These are phyloP conservation scores for Geodia barretti DNA, from an alignment of 37 sponge, comb jelly and placozoan species.

Conservation along the genomic window DNA sequence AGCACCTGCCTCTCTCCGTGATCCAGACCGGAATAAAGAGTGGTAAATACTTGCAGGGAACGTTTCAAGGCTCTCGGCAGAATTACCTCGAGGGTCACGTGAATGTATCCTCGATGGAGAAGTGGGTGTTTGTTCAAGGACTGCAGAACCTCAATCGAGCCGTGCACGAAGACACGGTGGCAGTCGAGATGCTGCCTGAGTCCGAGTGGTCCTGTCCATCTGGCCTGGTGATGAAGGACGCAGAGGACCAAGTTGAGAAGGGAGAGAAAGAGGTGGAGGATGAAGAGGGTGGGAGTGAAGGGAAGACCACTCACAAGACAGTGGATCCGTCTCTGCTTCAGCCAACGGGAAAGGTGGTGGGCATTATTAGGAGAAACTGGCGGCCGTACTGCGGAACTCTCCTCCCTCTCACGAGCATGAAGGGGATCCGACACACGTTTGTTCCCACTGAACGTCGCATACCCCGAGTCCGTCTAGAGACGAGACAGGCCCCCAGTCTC, in stretches of 20 bases:
- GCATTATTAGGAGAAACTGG: conserved; percentile 91
- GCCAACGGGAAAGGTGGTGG: conserved; percentile 86
- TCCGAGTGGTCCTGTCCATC: conserved; percentile 81
- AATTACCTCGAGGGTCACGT: conserved; percentile 88
- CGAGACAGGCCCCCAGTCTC: conserved; percentile 73
- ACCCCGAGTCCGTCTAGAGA: conserved; percentile 80
- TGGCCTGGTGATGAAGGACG: conserved; percentile 64
- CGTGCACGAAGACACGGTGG: conserved; percentile 91
- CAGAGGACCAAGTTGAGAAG: conserved; percentile 8
- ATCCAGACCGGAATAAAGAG: conserved; percentile 81
- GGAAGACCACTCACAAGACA: too few relatives aligned
- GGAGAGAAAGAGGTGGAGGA: conserved; percentile 18
- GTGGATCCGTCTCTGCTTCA: conserved; percentile 21
- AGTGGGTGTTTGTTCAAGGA: conserved; percentile 75
- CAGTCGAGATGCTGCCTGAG: conserved; percentile 85
- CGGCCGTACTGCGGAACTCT: conserved; percentile 94
- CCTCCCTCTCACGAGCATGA: conserved; percentile 52
- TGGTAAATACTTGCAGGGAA: conserved; percentile 75
- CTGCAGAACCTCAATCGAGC: conserved; percentile 85
- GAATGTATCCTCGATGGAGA: conserved; percentile 44
- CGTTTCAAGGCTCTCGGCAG: conserved; percentile 83
- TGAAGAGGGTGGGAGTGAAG: background rate
- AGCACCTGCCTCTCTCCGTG: conserved; percentile 69
- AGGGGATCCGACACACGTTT: conserved; percentile 64
- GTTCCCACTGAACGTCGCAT: conserved; percentile 86